Percentiles rank a stretch among this genome's conserved stretches.
Conservation (phyloP, 2,797 vertebrate genomes). For the Apogon talboti region DNA sequence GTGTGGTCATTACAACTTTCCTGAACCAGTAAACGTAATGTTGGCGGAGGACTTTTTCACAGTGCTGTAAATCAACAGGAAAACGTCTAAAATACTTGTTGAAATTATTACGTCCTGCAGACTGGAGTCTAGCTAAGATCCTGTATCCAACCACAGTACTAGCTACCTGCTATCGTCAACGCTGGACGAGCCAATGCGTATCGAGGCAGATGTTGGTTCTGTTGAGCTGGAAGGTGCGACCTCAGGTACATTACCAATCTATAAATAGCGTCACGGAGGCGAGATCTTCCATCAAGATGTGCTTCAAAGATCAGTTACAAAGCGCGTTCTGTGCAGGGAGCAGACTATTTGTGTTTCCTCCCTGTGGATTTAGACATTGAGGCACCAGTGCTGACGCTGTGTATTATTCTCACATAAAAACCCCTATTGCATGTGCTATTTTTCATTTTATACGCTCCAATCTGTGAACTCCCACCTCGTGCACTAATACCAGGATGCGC, state of each 20-base stretch:
- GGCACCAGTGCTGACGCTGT: slow-evolving; percentile 25
- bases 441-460: slow-evolving; percentile 17
- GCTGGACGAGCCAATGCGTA: slow-evolving; percentile 60
- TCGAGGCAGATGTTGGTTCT: slow-evolving; percentile 76
- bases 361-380: slow-evolving; percentile 42
- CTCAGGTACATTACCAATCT: slow-evolving; percentile 80
- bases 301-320: slow-evolving; percentile 76
- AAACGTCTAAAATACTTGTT: neutral
- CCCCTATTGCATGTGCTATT: slow-evolving; percentile 3
- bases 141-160: slow-evolving; percentile 13
- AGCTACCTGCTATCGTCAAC: slow-evolving; percentile 33
- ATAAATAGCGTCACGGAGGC: slow-evolving; percentile 79
- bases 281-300: slow-evolving; percentile 76
- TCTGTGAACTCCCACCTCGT: slow-evolving; percentile 14
- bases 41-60: no score
- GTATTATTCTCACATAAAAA: slow-evolving; percentile 27
- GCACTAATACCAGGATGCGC: slow-evolving; percentile 1
- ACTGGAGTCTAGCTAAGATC: slow-evolving; percentile 12
- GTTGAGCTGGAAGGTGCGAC: slow-evolving; percentile 77
- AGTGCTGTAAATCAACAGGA: neutral
- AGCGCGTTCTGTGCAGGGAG: slow-evolving; percentile 63
- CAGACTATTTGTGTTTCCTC: slow-evolving; percentile 52
- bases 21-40: no score
- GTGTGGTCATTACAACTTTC: no score
- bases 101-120: no score